Conservation (phyloP, 30 jellyfish, hydroid and myxozoan species). For the Catostylus mosaicus region DNA sequence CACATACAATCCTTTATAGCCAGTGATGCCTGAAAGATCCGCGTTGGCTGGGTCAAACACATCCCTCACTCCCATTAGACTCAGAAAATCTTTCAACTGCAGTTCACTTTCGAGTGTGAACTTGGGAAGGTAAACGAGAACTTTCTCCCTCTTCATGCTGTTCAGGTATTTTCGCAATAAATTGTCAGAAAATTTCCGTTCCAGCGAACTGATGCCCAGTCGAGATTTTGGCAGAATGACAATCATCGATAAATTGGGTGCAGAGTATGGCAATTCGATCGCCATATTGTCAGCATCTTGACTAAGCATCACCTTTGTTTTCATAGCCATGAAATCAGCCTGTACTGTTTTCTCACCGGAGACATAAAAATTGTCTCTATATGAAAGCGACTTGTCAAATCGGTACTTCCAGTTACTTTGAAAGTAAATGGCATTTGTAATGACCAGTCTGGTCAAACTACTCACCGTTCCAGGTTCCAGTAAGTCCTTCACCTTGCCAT, state of each 20-base stretch:
- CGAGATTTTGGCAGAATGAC: conserved; percentile 45
- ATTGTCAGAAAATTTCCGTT: conserved; percentile 9
- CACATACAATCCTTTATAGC: conserved; percentile 55
- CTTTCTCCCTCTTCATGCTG: conserved; percentile 17
- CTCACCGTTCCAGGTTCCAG: conserved; percentile 48
- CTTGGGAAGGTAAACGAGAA: conserved; percentile 41
- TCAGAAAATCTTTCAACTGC: conserved; percentile 47
- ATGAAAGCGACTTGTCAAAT: conserved; percentile 35
- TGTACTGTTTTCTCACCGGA: conserved; percentile 20
- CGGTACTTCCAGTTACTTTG: conserved; percentile 62
- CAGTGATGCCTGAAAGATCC: conserved; percentile 58
- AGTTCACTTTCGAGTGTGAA: conserved; percentile 56
- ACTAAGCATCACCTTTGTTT: conserved; percentile 6
- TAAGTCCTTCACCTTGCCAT: conserved; percentile 50
- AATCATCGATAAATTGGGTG: conserved; percentile 47
- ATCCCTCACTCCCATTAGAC: conserved; percentile 54
- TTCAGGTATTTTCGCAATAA: conserved; percentile 23
- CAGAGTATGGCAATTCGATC: conserved; percentile 67
- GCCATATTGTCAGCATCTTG: conserved; percentile 44
- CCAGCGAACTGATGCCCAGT: conserved; percentile 35
- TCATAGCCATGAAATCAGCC: conserved; percentile 48
- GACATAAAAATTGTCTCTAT: conserved; percentile 26
- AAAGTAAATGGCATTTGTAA: conserved; percentile 73
- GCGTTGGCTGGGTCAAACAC: conserved; percentile 62
- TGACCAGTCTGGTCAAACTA: conserved; percentile 48